Evolutionary conservation across 2,888 invertebrate species (phyloP).

Genomic region (Mimas tiliae): DNA sequence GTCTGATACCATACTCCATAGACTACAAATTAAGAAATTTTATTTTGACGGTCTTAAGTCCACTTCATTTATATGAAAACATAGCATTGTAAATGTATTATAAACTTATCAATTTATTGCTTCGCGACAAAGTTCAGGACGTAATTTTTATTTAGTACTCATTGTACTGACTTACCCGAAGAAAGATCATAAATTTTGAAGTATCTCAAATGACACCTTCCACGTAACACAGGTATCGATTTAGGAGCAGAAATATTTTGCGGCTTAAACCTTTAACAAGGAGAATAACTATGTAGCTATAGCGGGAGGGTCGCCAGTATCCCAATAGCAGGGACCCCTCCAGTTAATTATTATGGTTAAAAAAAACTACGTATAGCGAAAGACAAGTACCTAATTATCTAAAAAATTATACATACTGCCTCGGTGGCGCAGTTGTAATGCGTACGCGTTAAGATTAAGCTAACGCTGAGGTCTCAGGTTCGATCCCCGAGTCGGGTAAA

Average conservation of each 20-base stretch:
- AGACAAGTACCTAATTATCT: not conserved
- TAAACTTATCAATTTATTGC: slow-evolving; percentile 7
- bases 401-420: too few species aligned
- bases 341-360: too few species aligned
- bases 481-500: too few species aligned
- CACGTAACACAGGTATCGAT: slow-evolving; percentile 46
- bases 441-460: too few species aligned
- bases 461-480: too few species aligned
- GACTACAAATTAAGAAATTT: not conserved
- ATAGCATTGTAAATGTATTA: not conserved
- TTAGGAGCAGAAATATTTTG: slow-evolving; percentile 18
- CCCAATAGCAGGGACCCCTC: too few species aligned
- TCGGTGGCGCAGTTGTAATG: too few species aligned
- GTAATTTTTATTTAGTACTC: slow-evolving; percentile 41
- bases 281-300: too few species aligned
- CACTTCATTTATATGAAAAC: not conserved
- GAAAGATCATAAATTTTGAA: slow-evolving; percentile 41
- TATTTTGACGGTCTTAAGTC: not conserved
- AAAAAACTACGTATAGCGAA: not conserved
- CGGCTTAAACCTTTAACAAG: not conserved
- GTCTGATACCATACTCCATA: not conserved
- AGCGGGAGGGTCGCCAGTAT: too few species aligned
- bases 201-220: slow-evolving; percentile 41
- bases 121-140: slow-evolving; percentile 7
- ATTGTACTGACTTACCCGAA: slow-evolving; percentile 44